phyloP scores from a whole-genome alignment of 2,888 invertebrate genomes.

The Deilephila porcellus region DNA sequence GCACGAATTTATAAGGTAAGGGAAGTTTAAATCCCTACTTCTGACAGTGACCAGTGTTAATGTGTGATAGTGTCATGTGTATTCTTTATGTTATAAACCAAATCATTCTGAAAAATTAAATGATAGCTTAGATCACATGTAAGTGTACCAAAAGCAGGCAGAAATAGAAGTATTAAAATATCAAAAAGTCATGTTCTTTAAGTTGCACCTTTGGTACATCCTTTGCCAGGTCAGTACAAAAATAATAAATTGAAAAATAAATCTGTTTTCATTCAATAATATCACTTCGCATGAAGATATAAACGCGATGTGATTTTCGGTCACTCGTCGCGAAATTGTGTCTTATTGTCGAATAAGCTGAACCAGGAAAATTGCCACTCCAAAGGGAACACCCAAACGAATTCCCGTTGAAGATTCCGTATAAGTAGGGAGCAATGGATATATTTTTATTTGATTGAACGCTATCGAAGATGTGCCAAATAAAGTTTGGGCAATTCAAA shows the following conservation, averaged over 20 bases:
- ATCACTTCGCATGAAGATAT: constrained; percentile 26
- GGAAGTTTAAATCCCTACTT: no score
- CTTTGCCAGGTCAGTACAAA: background rate
- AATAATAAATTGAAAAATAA: background rate
- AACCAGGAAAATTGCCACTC: constrained; percentile 23
- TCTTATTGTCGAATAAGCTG: constrained; percentile 24
- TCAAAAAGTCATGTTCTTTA: no score
- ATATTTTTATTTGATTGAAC: constrained; percentile 24
- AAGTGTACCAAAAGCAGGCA: no score
- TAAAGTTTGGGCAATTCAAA: constrained; percentile 3
- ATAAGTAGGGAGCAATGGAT: constrained; percentile 20
- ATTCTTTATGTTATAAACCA: no score
- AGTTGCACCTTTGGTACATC: no score
- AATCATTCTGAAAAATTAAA: no score
- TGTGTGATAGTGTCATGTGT: no score
- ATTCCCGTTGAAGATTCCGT: constrained; percentile 24
- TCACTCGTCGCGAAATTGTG: constrained; percentile 20
- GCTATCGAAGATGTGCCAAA: constrained; percentile 12
- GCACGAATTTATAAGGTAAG: no score
- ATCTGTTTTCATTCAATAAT: background rate
- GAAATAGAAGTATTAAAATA: no score
- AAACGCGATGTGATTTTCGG: constrained; percentile 24
- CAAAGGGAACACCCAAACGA: constrained; percentile 24
- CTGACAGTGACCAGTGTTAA: no score
- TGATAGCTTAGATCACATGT: no score